Base-by-base conservation (phyloP, 2,797 vertebrate genomes). In the Coranthus polyacanthus region DNA sequence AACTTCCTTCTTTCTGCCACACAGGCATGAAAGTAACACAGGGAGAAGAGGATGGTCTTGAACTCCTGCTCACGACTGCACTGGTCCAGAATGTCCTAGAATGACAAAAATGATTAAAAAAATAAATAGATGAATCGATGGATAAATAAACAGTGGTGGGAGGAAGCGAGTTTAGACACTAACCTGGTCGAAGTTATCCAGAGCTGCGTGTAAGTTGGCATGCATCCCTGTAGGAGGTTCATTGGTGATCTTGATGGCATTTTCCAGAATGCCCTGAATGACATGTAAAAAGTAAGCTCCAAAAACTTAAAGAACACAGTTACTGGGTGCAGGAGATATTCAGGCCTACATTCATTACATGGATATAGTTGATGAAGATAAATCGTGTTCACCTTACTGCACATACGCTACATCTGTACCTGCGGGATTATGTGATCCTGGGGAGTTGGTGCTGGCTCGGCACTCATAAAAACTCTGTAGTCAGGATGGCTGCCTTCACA, bases 11-110 rank as follows among this genome's bases (percentile, higher is more conserved):
- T 90, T 75, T 95, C 93, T 0, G 95, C 93, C 65, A 92, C 92
- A 63, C 93, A 93, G 11, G 93, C 94, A 1, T 95, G 93, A 70
- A 95, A 95, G 79, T 94, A 95, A 72, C 93, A 95, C 56, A 95
- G 82, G 4, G 93, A 94, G 88, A 96, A 95, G 38, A 93, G 84
- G 82, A 95, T 94, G 61, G 87, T 94, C 89, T 95, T 95, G 74
- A 95, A 95, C 89, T 96, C 95, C 84, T 95, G 94, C 84, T 95
- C 94, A 1, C 93, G 90, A 21, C 92, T 93, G 79, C 94, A 95
- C 88, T 92, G 93, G 72, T 95, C 94, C 85, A 95, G 85, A 61
- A 95, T 95, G 76, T 92, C 94, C 95, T 89, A 34, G 1, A 64
- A 13, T 68, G 15, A 36, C 1, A 20, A 0, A 17, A 21, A 17